Conservation (phyloP, 1,140 invertebrate species). For the Oryctes rhinoceros region DNA sequence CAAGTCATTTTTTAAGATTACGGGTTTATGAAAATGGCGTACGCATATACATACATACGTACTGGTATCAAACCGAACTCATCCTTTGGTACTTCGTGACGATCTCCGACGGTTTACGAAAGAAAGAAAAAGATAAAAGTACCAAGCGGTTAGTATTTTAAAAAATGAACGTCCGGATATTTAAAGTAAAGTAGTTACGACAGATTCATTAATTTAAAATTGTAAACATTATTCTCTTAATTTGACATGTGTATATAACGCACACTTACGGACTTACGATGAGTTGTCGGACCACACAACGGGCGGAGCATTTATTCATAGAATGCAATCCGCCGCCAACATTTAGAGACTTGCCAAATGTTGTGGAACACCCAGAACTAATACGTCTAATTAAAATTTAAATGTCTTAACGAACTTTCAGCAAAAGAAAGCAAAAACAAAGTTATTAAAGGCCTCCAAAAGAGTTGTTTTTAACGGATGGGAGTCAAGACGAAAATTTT, state of each 20-base stretch:
- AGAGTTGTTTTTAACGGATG: slow-evolving; percentile 21
- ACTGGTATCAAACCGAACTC: neutral
- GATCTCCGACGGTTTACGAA: neutral
- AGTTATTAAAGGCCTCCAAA: slow-evolving; percentile 4
- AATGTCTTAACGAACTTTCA: slow-evolving; percentile 42
- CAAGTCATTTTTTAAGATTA: no score
- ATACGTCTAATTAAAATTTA: slow-evolving; percentile 42
- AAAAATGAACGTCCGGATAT: slow-evolving; percentile 28
- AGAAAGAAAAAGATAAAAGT: neutral
- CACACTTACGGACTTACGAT: slow-evolving; percentile 8
- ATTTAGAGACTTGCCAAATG: slow-evolving; percentile 38
- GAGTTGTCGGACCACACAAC: slow-evolving; percentile 34
- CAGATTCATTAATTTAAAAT: slow-evolving; percentile 39
- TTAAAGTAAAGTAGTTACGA: slow-evolving; percentile 29
- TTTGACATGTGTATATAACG: slow-evolving; percentile 40
- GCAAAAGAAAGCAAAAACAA: slow-evolving; percentile 17
- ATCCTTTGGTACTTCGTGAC: neutral
- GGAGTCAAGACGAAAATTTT: slow-evolving; percentile 4
- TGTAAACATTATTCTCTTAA: slow-evolving; percentile 41
- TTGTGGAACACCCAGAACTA: slow-evolving; percentile 41
- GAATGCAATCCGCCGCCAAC: slow-evolving; percentile 39
- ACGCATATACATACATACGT: neutral
- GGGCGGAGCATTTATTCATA: slow-evolving; percentile 36
- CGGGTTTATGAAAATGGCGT: neutral
- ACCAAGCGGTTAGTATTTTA: slow-evolving; percentile 10